Evolutionary conservation across 2,888 invertebrate genomes (phyloP).

Genomic region (Oscheius sp.): DNA sequence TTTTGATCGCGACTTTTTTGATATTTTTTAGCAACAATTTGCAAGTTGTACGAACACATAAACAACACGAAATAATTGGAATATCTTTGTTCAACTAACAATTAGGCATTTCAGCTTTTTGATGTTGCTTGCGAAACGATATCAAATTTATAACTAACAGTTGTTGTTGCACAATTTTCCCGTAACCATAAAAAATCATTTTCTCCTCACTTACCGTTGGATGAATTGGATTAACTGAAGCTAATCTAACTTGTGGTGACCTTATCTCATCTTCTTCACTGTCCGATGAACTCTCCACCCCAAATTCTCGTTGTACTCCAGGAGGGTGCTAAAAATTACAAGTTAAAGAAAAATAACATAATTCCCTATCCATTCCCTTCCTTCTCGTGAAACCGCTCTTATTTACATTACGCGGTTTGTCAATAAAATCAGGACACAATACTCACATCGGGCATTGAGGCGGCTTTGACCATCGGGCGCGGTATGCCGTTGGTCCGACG

Average conservation of each 20-base stretch:
- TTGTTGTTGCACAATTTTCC: neutral
- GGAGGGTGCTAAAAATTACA: conserved; percentile 9
- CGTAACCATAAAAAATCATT: too few relatives aligned
- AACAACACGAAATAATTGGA: too few relatives aligned
- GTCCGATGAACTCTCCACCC: conserved; percentile 27
- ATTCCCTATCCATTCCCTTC: too few relatives aligned
- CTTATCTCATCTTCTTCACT: conserved; percentile 33
- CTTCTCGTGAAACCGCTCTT: too few relatives aligned
- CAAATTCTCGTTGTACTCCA: conserved; percentile 21
- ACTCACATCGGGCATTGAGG: conserved; percentile 62
- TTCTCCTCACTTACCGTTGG: conserved; percentile 10
- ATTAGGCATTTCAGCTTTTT: too few relatives aligned
- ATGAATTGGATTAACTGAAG: conserved; percentile 7
- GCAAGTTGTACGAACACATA: too few relatives aligned
- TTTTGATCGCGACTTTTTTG: too few relatives aligned
- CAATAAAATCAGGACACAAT: conserved; percentile 22
- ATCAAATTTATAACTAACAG: too few relatives aligned
- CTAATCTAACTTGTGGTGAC: conserved; percentile 7
- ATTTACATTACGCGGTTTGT: too few relatives aligned
- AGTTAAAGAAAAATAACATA: neutral
- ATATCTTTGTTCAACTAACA: too few relatives aligned
- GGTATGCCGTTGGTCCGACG: conserved; percentile 39
- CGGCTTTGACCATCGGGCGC: conserved; percentile 56
- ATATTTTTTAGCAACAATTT: too few relatives aligned
- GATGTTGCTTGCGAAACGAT: too few relatives aligned